Evolutionary conservation across 2,797 vertebrate species (phyloP), one percentile per base, ranked within the genome.

Genomic region (Neosilurus hyrtlii): DNA sequence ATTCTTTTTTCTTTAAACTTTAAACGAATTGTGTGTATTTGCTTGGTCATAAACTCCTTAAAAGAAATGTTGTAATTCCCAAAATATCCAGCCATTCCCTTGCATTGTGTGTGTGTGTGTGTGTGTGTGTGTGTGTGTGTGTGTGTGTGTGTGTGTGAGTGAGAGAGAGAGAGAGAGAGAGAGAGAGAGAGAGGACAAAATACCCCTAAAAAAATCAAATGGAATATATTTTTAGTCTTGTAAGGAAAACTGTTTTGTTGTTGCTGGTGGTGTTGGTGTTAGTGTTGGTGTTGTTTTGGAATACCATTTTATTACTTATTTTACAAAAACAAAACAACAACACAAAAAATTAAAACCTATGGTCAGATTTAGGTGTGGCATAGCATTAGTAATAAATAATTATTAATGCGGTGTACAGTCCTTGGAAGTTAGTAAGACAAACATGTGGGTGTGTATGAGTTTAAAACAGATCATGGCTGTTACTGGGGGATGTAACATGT

Each of bases 401-500:
- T 30, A 56, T 26, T 57, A 74, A 74, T 74, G 14, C 7, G 14
- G 35, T 68, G 35, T 20, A 71, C 6, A 10, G 43, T 51, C 37
- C 43, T 56, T 2, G 26, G 54, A 73, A 49, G 26, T 26, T 52
- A 20, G 5, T 65, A 52, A 67, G 52, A 68, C 18, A 16, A 14
- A 52, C n/a, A 18, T 79, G 54, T 37, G 71, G 61, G 79, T n/a
- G 37, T 79, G 35, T 80, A 74, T 68, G 84, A 88, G 86, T 89
- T 88, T 89, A 84, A 81, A 82, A 86, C 80, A 72, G 71, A 37
- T 80, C 70, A 80, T 65, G 81, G 82, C 85, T 70, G 90, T 90
- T 90, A 87, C 90, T 91, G 85, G 90, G 91, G 84, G 90, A 85
- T 86, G 91, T 89, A 85, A 15, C 35, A 87, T 86, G 73, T 85